Evolutionary conservation across 2,888 invertebrate species (phyloP), one percentile per base, ranked within the genome.

Genomic region (Mythimna loreyi): DNA sequence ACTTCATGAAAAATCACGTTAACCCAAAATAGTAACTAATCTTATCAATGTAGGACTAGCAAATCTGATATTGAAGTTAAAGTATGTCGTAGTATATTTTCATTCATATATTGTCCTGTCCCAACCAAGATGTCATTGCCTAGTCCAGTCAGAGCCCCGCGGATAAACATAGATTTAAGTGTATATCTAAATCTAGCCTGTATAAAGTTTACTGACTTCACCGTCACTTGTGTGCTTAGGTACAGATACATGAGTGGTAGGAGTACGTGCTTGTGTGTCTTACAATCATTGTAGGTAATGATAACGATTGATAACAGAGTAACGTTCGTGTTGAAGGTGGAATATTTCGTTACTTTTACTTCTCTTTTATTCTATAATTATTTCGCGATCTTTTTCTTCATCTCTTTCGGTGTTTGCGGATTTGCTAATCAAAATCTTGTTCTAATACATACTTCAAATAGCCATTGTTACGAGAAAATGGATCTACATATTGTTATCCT

Each of bases 151-250:
- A 23, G 64, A 33, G 52, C n/a, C 25, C 33, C 40, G 28, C n/a
- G 64, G 69, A 80, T 70, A 78, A 80, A 80, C 80, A 80, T 75
- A 78, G 75, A 80, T 62, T 75, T 70, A 80, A 30, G 65, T 70
- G 65, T 56, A 47, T 55, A 67, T 77, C 72, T 81, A 62, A 81
- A 57, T 81, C 64, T 81, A 78, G 76, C 63, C 21, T 77, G 68
- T 65, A 69, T 69, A 83, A 83, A 84, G 83, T 83, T 83, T 80
- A 83, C 68, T 80, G 83, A 82, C 83, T 70, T n/a, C 52, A 47
- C 47, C 21, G n/a, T n/a, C 30, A 50, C 56, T 52, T 21, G 33
- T 56, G 63, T 57, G 53, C 61, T 58, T 67, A 67, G 50, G 75
- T 76, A 81, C 67, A 74, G 62, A 66, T 47, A 64, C 47, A 50